phyloP scores from a whole-genome alignment of 1,140 invertebrate genomes.

The Cotesia typhae region DNA sequence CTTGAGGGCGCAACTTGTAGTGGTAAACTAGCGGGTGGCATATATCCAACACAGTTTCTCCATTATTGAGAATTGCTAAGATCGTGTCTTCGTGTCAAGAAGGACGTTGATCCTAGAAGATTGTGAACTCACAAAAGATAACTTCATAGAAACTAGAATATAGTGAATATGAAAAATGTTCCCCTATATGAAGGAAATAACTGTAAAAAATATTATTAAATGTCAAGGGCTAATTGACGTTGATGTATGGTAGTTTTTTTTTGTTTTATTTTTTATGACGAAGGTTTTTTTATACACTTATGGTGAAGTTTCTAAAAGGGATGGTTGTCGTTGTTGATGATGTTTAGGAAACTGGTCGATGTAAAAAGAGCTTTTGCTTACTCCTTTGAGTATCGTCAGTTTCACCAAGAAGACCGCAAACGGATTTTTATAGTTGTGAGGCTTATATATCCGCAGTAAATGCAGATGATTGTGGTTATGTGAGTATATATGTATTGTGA shows the following conservation, averaged over 20 bases:
- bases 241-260: too few relatives aligned
- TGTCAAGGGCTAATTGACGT: too few relatives aligned
- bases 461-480: constrained; percentile 26
- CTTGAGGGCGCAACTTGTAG: too few relatives aligned
- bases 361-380: too few relatives aligned
- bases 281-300: too few relatives aligned
- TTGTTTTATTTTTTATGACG: too few relatives aligned
- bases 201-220: constrained; percentile 11
- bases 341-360: too few relatives aligned
- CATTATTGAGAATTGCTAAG: constrained; percentile 45
- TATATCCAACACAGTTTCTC: constrained; percentile 47
- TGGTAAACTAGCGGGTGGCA: constrained; percentile 6
- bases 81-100: constrained; percentile 23
- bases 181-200: not conserved
- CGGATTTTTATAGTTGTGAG: not conserved
- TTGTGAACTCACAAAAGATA: not conserved
- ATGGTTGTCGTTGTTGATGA: too few relatives aligned
- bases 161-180: constrained; percentile 21
- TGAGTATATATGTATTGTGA: not conserved
- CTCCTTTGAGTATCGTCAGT: not conserved
- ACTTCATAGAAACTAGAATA: not conserved
- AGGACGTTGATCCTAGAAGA: constrained; percentile 27
- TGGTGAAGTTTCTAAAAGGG: too few relatives aligned
- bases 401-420: not conserved
- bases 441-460: constrained; percentile 29